A percentile compares a stretch with the other conserved stretches of the same genome.
Conservation (phyloP, 2,113 vertebrate species). For the Platichthys stellatus region DNA sequence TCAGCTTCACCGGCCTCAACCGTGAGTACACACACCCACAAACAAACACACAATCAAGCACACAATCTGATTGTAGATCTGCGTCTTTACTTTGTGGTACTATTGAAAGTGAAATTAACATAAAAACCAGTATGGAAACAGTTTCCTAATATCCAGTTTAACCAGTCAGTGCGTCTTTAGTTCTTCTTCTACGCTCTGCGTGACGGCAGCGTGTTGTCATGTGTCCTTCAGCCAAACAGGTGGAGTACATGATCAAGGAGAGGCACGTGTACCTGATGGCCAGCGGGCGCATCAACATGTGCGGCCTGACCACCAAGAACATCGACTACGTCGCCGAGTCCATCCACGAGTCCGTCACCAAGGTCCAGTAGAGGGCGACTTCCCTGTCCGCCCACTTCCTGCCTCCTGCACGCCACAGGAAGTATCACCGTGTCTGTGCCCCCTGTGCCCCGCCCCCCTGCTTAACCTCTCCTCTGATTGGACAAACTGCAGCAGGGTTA, state of each 20-base stretch:
- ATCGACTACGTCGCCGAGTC: conserved; percentile 94
- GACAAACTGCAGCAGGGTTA: conserved; percentile 12
- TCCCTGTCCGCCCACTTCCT: conserved; percentile 5
- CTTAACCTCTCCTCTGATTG: conserved; percentile 36
- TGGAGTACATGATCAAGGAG: conserved; percentile 92
- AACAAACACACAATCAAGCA: no score
- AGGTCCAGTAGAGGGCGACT: conserved; percentile 84
- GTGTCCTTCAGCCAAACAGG: conserved; percentile 90
- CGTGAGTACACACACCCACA: conserved; percentile 80
- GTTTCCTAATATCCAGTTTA: no score
- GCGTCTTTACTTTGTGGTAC: no score
- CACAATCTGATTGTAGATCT: no score
- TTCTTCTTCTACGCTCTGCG: no score
- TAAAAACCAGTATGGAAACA: no score
- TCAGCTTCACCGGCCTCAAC: conserved; percentile 94
- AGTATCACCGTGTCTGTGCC: conserved; percentile 3
- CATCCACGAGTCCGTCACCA: conserved; percentile 95
- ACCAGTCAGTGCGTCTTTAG: no score
- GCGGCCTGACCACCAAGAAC: conserved; percentile 94
- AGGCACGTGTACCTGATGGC: conserved; percentile 97
- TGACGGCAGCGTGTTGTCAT: conserved; percentile 3
- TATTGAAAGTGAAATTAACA: no score
- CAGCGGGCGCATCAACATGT: conserved; percentile 99
- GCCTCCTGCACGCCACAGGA: conserved; percentile 31
- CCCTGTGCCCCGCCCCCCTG: neutral